Base-by-base conservation (phyloP, 2,888 invertebrate species). In the Flexamia atlantica region DNA sequence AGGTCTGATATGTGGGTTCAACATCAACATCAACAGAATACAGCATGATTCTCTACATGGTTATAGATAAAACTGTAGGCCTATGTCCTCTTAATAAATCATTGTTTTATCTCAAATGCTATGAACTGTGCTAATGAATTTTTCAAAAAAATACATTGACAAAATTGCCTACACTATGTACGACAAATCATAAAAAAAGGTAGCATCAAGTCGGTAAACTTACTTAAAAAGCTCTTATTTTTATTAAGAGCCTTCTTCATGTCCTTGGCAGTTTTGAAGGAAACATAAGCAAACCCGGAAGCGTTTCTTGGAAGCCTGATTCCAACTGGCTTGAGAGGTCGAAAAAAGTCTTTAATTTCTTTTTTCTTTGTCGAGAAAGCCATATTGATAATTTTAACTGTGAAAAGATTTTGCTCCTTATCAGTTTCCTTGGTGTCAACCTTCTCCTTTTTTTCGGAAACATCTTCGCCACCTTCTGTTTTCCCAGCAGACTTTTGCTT, bases 281-380 rank as follows among this genome's bases (percentile, higher is more conserved):
- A 97, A n/a, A 97, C 95, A 91, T 95, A 98, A 57, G 97, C 98
- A 88, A 98, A 95, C 7, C 97, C 97, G 89, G 95, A 94, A 0
- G 95, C 92, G 87, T 94, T 93, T 84, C 90, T 92, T 0, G 97
- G 97, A 64, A 97, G 90, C 85, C 97, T 92, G 83, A 98, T 94
- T 3, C 96, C 95, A 88, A 93, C 95, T 0, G 95, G 93, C 86
- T 95, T 95, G 7, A 96, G 88, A 0, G 97, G 97, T 87, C 94
- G 93, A 87, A 98, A 97, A 89, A 98, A 98, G 86, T 95, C 94
- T 89, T 96, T 95, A 2, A 98, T 92, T 86, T 97, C 95, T 89
- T 95, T 95, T 88, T 98, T 96, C 90, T 95, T 96, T 70, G 94
- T 94, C 88, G 93, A 95, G 87, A 93, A 95, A 1, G 96, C 95